Evolutionary conservation across 1,140 invertebrate genomes (phyloP), one percentile per base, ranked within the genome.

Genomic region (Ylistrum balloti): DNA sequence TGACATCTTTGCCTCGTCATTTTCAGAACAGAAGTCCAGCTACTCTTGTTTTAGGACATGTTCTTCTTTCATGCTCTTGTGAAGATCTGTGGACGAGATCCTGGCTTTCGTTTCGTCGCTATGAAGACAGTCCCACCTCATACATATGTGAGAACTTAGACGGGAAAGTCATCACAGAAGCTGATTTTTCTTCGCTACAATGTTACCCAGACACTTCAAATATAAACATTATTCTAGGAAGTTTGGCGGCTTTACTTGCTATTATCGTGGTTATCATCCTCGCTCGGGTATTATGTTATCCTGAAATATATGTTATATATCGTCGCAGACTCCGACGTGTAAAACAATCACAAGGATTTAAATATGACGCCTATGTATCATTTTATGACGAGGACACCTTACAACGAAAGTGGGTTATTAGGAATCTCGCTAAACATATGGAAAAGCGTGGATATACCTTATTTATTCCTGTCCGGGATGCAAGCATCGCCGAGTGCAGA

Each of bases 281-380:
- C 15, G 41, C 9, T 32, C 11, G 85, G 45, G 20, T 32, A 86
- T 11, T 11, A 34, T 0, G 85, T 87, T 88, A 28, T 87, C 3
- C 85, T 89, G 17, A 48, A 88, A 33, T 89, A 90, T 56, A 89
- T 89, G 89, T 87, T 92, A 17, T 90, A 88, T 33, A n/a, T 92
- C 17, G n/a, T 89, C 48, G 45, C 13, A 35, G 34, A 20, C n/a
- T 38, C n/a, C 34, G 13, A 1, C 17, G 9, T 22, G 33, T 28
- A 28, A 85, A 33, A 32, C 33, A 88, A 28, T 38, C 15, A 0
- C 34, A 15, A 15, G 28, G 33, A 15, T 45, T 41, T 20, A 87
- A 92, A 33, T 89, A 92, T 33, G 91, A 92, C 15, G 89, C 88
- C 0, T 92, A 90, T 34, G 33, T 92, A 85, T 92, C 91, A 1